phyloP scores from a whole-genome alignment of 2,888 invertebrate genomes.

The Autographa pulchrina region DNA sequence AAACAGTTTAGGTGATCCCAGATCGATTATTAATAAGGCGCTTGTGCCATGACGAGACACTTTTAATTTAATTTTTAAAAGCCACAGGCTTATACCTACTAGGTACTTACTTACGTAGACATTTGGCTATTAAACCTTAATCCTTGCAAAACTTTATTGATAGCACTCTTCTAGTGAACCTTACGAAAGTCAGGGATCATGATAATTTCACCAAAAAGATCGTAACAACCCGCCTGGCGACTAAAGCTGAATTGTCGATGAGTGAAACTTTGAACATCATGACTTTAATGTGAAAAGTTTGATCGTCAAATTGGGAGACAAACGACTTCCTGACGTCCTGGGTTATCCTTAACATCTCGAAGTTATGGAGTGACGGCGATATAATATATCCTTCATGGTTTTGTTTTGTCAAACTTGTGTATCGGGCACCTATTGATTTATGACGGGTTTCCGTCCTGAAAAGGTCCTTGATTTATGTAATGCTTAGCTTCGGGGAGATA shows the following conservation, averaged over 20 bases:
- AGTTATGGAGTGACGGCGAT: background rate
- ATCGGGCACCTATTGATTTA: background rate
- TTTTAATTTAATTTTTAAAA: no score
- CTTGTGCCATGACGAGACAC: no score
- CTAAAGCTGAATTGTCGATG: background rate
- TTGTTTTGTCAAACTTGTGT: background rate
- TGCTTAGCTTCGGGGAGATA: no score
- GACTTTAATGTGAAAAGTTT: constrained; percentile 1
- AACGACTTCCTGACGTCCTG: background rate
- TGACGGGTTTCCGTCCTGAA: background rate
- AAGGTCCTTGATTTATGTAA: background rate
- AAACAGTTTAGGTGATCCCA: no score
- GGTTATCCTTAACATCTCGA: background rate
- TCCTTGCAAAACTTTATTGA: no score
- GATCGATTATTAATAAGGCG: no score
- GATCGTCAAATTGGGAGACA: constrained; percentile 2
- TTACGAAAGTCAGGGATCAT: background rate
- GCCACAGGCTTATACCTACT: no score
- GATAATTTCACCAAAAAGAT: constrained; percentile 4
- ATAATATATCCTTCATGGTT: constrained; percentile 1
- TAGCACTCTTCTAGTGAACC: no score
- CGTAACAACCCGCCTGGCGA: background rate
- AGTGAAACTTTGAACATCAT: background rate
- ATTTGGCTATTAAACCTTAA: no score
- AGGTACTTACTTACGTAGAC: no score